Evolutionary conservation across 2,797 vertebrate species (phyloP).

Genomic region (Phalanger gymnotis): DNA sequence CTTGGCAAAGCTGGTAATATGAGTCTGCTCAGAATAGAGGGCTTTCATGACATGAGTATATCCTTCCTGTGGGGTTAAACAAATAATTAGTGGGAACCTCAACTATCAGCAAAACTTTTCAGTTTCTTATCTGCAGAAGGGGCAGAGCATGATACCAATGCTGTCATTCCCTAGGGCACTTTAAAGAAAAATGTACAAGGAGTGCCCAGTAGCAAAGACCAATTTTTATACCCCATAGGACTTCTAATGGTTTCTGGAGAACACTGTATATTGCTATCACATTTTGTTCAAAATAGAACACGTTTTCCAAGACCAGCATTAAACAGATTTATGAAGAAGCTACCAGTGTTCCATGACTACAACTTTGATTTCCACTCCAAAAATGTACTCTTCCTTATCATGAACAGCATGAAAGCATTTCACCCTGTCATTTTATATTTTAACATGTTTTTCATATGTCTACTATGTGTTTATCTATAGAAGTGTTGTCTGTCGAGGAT

Average conservation of each 20-base stretch:
- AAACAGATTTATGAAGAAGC: conserved; percentile 30
- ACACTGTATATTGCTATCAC: not conserved
- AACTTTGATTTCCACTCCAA: not conserved
- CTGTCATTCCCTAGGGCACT: not conserved
- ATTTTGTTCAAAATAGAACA: conserved; percentile 39
- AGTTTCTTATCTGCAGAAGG: not conserved
- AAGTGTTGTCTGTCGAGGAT: not conserved
- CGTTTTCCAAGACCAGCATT: not conserved
- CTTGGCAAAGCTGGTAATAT: conserved; percentile 43
- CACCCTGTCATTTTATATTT: not conserved
- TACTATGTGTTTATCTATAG: not conserved
- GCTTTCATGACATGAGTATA: conserved; percentile 57
- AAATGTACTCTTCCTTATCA: not conserved
- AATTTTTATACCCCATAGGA: conserved; percentile 5
- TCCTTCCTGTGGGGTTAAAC: conserved; percentile 49
- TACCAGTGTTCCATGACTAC: not conserved
- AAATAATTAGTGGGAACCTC: conserved; percentile 38
- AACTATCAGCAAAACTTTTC: conserved; percentile 34
- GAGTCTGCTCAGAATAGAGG: conserved; percentile 40
- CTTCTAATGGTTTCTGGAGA: conserved; percentile 15
- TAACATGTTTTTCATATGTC: not conserved
- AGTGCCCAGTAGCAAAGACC: not conserved
- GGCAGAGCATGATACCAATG: not conserved
- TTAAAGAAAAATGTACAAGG: not conserved
- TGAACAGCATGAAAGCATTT: not conserved